These are phyloP conservation scores for Cataglyphis cursor DNA, from an alignment of 2,888 invertebrate genomes.

Conservation along the genomic window DNA sequence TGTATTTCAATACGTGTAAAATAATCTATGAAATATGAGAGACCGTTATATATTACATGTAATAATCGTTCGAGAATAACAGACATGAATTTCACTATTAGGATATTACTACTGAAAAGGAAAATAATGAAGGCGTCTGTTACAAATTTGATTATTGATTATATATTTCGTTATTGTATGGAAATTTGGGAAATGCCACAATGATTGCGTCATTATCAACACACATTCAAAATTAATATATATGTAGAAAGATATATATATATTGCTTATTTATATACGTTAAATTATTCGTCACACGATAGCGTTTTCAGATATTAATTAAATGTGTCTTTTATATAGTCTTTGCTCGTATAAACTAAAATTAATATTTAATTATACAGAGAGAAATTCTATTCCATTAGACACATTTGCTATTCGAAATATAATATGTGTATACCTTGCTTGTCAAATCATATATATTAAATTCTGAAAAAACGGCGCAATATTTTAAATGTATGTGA, in stretches of 20 bases:
- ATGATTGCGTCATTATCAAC: conserved; percentile 37
- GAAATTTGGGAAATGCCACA: conserved; percentile 48
- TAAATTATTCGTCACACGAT: neutral
- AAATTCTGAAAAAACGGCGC: neutral
- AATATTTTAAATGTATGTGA: neutral
- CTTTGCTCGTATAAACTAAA: neutral
- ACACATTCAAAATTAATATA: conserved; percentile 2
- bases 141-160: conserved; percentile 25
- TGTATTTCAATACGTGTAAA: neutral
- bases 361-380: neutral
- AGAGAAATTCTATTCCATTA: neutral
- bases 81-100: conserved; percentile 14
- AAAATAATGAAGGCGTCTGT: conserved; percentile 38
- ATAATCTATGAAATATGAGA: neutral
- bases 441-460: neutral
- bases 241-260: neutral
- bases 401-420: neutral
- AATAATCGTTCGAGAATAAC: neutral
- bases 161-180: conserved; percentile 56
- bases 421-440: neutral
- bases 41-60: neutral
- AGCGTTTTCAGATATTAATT: conserved; percentile 1
- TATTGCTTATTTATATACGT: neutral
- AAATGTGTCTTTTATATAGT: neutral
- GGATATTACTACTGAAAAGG: conserved; percentile 36